phyloP scores from a whole-genome alignment of 1,140 invertebrate species.

The Anagrus nilaparvatae region DNA sequence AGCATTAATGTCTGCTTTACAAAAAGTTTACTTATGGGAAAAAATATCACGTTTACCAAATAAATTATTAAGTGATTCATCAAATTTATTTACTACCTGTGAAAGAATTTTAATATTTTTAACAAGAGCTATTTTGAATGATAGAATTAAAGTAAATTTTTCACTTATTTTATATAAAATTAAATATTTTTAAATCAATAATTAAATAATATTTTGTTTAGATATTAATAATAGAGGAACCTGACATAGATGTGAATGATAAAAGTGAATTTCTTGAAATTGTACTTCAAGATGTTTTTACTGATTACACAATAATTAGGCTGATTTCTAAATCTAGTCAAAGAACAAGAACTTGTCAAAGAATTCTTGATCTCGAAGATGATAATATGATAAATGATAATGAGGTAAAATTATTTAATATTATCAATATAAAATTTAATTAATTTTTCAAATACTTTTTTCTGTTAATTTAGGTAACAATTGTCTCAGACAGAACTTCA shows the following conservation, averaged over 20 bases:
- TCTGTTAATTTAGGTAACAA: no score
- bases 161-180: neutral
- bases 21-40: slow-evolving; percentile 22
- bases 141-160: slow-evolving; percentile 15
- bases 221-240: slow-evolving; percentile 9
- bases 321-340: slow-evolving; percentile 19
- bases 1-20: slow-evolving; percentile 15
- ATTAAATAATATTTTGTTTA: neutral
- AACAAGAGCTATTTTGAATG: slow-evolving; percentile 19
- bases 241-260: neutral
- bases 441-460: no score
- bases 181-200: neutral
- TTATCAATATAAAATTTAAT: no score
- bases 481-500: no score
- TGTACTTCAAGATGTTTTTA: slow-evolving; percentile 17
- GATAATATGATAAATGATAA: no score
- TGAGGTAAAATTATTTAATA: no score
- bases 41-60: slow-evolving; percentile 17
- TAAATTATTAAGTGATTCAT: slow-evolving; percentile 17
- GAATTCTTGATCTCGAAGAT: slow-evolving; percentile 14
- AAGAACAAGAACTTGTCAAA: slow-evolving; percentile 15
- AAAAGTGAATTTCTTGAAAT: slow-evolving; percentile 15
- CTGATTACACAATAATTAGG: slow-evolving; percentile 20
- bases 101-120: slow-evolving; percentile 21
- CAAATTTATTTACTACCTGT: slow-evolving; percentile 15